A percentile compares a stretch with the other conserved stretches of the same genome.
Evolutionary conservation across 2,888 invertebrate genomes (phyloP).

Genomic region (Leptinotarsa rubiginosa): DNA sequence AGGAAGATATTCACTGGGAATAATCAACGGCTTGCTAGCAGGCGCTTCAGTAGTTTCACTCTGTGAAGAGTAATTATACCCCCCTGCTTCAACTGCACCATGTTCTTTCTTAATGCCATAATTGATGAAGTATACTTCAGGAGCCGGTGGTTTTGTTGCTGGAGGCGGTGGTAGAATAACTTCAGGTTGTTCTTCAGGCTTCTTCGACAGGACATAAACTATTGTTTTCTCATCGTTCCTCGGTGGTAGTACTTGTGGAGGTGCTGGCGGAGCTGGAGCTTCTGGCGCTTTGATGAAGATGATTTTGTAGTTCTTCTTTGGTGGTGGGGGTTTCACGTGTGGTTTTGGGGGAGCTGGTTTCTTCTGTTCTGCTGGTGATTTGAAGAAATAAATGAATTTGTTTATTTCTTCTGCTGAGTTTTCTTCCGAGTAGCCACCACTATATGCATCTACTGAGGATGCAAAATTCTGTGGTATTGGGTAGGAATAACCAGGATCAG

Average conservation of each 20-base stretch:
- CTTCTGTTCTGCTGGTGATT: conserved; percentile 20
- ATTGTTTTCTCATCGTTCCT: conserved; percentile 89
- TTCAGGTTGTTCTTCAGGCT: conserved; percentile 85
- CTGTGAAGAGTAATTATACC: background rate
- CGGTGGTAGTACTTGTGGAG: conserved; percentile 59
- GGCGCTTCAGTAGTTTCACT: background rate
- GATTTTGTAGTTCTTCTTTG: conserved; percentile 43
- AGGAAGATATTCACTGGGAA: conserved; percentile 9
- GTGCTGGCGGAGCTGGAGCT: conserved; percentile 9
- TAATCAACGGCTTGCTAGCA: background rate
- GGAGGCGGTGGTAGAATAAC: conserved; percentile 81
- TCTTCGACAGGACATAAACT: conserved; percentile 89
- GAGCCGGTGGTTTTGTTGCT: conserved; percentile 86
- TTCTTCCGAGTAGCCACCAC: background rate
- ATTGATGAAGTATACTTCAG: conserved; percentile 90
- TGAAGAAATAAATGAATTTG: conserved; percentile 34
- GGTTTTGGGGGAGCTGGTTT: conserved; percentile 10
- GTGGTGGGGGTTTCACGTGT: conserved; percentile 2
- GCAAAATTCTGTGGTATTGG: background rate
- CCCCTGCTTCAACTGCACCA: background rate
- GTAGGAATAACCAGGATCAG: conserved; percentile 21
- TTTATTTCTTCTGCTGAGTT: conserved; percentile 17
- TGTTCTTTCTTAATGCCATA: conserved; percentile 78
- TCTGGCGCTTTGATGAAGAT: conserved; percentile 48
- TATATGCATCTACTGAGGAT: background rate